Percentiles rank a stretch among this genome's conserved stretches.
phyloP scores from a whole-genome alignment of 1,140 invertebrate genomes.

The Apis cerana region DNA sequence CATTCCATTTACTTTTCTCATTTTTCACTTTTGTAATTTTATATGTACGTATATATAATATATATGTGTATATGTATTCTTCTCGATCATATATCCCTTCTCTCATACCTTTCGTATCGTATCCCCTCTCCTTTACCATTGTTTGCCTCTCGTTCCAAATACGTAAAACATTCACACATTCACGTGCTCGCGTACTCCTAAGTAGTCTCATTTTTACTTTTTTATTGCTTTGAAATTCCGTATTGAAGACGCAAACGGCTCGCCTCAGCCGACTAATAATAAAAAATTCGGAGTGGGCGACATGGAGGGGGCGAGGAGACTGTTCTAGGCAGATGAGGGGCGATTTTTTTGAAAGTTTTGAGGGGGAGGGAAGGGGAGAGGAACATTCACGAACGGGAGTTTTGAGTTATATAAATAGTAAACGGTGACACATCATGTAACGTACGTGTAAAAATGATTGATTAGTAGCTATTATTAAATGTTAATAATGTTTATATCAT shows the following conservation, averaged over 20 bases:
- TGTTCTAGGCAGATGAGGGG: too few species aligned
- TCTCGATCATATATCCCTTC: not conserved
- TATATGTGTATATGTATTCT: too few species aligned
- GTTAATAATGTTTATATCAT: conserved; percentile 62
- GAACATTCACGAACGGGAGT: conserved; percentile 40
- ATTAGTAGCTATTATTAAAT: conserved; percentile 66
- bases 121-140: conserved; percentile 23
- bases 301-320: not conserved
- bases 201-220: conserved; percentile 65
- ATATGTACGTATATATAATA: not conserved
- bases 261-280: conserved; percentile 65
- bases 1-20: not conserved
- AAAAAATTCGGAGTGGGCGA: conserved; percentile 52
- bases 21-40: conserved; percentile 22
- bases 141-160: conserved; percentile 22
- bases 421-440: conserved; percentile 63
- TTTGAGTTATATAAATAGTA: conserved; percentile 56
- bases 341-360: not conserved
- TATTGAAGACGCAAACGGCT: conserved; percentile 74
- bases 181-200: conserved; percentile 58
- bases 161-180: conserved; percentile 53
- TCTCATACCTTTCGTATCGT: not conserved
- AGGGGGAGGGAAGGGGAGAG: not conserved
- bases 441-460: conserved; percentile 61
- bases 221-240: conserved; percentile 81